phyloP scores from a whole-genome alignment of 2,888 invertebrate genomes.

The Epinotia nisella region DNA sequence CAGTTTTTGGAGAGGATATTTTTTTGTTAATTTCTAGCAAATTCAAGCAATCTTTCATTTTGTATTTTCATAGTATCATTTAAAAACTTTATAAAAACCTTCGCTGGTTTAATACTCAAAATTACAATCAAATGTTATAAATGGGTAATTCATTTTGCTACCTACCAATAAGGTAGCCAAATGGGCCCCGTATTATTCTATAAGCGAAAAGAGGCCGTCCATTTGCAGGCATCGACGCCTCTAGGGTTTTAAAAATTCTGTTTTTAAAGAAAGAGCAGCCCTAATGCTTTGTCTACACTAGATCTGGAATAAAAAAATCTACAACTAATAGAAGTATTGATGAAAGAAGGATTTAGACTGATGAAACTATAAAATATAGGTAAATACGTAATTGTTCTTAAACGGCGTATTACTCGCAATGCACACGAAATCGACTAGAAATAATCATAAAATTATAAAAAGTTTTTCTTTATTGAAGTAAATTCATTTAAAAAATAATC shows the following conservation, averaged over 20 bases:
- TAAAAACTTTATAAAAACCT: background rate
- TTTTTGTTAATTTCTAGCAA: no score
- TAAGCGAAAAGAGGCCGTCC: background rate
- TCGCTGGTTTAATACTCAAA: background rate
- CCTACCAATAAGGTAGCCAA: no score
- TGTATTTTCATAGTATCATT: background rate
- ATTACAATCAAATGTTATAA: background rate
- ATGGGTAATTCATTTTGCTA: background rate
- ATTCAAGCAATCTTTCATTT: no score
- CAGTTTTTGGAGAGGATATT: no score
- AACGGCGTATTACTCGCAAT: no score
- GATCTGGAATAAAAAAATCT: background rate
- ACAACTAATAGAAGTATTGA: background rate
- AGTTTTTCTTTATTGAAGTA: background rate
- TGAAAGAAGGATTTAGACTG: background rate
- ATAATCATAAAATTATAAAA: no score
- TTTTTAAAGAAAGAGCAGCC: slow-evolving; percentile 3
- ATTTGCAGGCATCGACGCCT: slow-evolving; percentile 2
- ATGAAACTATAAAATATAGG: no score
- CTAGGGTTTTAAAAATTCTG: slow-evolving; percentile 6
- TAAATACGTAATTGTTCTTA: no score
- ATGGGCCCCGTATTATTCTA: background rate
- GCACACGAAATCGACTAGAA: no score
- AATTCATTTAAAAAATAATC: background rate
- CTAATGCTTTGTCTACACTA: background rate